phyloP scores from a whole-genome alignment of 2,888 invertebrate species.

The Diarsia dahlii region DNA sequence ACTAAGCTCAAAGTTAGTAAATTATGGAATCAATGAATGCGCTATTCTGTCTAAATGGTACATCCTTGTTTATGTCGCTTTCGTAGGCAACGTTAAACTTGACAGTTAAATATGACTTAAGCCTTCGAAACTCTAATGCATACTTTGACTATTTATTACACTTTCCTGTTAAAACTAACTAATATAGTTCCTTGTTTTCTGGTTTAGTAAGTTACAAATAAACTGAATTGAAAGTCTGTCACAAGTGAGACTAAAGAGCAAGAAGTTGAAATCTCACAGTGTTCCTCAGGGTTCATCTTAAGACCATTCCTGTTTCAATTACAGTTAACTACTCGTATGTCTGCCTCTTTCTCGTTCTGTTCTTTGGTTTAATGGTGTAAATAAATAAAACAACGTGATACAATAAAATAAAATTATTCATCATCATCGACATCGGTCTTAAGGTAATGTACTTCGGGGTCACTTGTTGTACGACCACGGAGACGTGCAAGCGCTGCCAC shows the following conservation, averaged over 20 bases:
- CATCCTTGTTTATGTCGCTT: background rate
- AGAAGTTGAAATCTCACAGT: background rate
- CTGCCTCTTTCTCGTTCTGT: background rate
- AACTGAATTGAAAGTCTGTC: background rate
- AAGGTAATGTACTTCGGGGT: constrained; percentile 83
- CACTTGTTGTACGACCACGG: constrained; percentile 70
- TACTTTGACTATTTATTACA: background rate
- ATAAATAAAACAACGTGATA: constrained; percentile 19
- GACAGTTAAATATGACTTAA: background rate
- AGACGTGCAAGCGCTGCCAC: constrained; percentile 71
- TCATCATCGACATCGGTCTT: constrained; percentile 73
- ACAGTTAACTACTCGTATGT: background rate
- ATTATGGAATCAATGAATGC: background rate
- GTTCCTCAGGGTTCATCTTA: constrained; percentile 32
- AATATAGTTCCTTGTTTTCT: no score
- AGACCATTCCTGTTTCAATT: background rate
- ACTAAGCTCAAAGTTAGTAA: background rate
- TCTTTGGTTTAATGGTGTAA: background rate
- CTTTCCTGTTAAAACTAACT: background rate
- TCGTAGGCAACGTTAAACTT: background rate
- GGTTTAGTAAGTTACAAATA: background rate
- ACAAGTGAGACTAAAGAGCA: background rate
- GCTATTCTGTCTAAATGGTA: background rate
- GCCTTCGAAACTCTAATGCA: background rate
- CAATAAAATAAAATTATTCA: constrained; percentile 65